These are phyloP conservation scores for Diplosoma virens DNA, from an alignment of 23 tunicate genomes.

Conservation along the genomic window DNA sequence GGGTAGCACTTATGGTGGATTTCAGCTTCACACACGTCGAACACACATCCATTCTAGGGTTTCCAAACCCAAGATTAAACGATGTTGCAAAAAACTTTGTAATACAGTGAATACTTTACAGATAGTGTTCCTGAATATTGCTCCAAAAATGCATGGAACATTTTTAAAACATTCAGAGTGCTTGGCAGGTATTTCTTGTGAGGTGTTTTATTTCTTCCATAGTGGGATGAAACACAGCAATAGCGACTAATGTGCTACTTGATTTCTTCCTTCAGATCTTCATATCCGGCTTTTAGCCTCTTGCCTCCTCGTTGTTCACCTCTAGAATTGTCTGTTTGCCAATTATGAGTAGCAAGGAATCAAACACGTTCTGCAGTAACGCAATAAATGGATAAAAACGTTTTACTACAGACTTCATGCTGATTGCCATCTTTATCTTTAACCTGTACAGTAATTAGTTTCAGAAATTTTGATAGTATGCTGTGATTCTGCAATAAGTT, in stretches of 20 bases:
- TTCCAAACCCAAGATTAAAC: neutral
- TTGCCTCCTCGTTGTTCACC: conserved; percentile 11
- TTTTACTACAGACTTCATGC: conserved; percentile 7
- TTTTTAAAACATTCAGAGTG: conserved; percentile 8
- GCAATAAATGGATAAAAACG: neutral
- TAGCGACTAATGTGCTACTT: neutral
- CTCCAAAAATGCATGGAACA: conserved; percentile 4
- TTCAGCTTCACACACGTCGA: conserved; percentile 12
- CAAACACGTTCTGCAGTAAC: neutral
- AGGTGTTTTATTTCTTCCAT: conserved; percentile 14
- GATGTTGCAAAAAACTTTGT: too few relatives aligned
- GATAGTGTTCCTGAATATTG: neutral
- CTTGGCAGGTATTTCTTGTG: conserved; percentile 4
- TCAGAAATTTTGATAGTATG: too few relatives aligned
- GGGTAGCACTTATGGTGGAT: neutral
- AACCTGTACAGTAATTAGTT: neutral
- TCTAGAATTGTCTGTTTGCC: neutral
- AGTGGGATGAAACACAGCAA: conserved; percentile 8
- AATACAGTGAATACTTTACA: conserved; percentile 12
- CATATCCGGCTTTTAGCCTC: conserved; percentile 1
- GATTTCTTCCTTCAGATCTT: conserved; percentile 1
- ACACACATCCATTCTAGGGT: conserved; percentile 1
- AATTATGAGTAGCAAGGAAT: conserved; percentile 3
- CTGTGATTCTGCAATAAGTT: too few relatives aligned
- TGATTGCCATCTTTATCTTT: conserved; percentile 19